Evolutionary conservation across 2,797 vertebrate species (phyloP).

Genomic region (Amphiprion clarkii): DNA sequence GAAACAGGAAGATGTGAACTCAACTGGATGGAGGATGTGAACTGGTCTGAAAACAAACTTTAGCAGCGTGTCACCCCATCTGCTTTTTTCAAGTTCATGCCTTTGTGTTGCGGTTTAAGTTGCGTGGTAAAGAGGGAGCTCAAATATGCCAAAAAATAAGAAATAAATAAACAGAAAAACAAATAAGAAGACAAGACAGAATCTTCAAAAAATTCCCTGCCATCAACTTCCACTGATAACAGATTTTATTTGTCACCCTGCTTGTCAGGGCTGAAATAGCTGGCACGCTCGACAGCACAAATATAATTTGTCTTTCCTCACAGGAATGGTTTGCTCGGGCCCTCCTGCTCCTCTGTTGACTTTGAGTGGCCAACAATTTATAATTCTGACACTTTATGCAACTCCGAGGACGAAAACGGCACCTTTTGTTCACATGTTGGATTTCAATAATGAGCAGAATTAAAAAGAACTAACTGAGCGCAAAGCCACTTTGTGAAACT

Average conservation of each 20-base stretch:
- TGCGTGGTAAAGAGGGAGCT: slow-evolving; percentile 46
- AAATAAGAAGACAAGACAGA: slow-evolving; percentile 6
- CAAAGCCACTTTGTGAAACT: slow-evolving; percentile 48
- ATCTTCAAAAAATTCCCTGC: slow-evolving; percentile 39
- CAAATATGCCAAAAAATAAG: slow-evolving; percentile 34
- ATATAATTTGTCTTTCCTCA: slow-evolving; percentile 76
- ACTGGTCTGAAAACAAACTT: slow-evolving; percentile 54
- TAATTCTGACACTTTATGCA: slow-evolving; percentile 58
- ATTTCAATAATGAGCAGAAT: slow-evolving; percentile 69
- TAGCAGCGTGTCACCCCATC: slow-evolving; percentile 10
- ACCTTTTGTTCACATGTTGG: slow-evolving; percentile 51
- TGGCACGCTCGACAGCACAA: slow-evolving; percentile 71
- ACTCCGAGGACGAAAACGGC: slow-evolving; percentile 29
- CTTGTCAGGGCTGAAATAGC: slow-evolving; percentile 69
- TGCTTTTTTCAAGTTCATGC: background rate
- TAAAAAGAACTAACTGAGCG: slow-evolving; percentile 64
- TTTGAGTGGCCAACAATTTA: slow-evolving; percentile 76
- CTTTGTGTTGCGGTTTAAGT: slow-evolving; percentile 44
- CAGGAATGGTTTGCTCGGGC: slow-evolving; percentile 62
- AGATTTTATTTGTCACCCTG: slow-evolving; percentile 71
- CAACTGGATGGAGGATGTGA: slow-evolving; percentile 49
- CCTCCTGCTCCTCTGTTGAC: slow-evolving; percentile 59
- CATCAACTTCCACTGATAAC: slow-evolving; percentile 72
- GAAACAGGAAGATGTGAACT: slow-evolving; percentile 41
- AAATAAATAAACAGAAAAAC: slow-evolving; percentile 1